Evolutionary conservation across 2,888 invertebrate genomes (phyloP).

Genomic region (Ypsolopha sequella): DNA sequence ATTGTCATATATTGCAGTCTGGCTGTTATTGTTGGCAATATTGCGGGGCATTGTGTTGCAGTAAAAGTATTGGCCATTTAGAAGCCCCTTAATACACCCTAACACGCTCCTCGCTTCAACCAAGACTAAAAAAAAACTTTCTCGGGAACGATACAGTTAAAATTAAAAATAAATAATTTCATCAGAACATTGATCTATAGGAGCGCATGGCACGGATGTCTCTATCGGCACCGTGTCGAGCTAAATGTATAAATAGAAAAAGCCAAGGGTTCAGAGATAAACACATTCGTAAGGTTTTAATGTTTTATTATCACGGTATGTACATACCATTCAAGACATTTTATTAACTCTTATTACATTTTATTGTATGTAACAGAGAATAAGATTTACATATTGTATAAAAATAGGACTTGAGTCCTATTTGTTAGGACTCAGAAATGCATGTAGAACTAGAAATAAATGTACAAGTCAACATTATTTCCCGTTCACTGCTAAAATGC

Average conservation of each 20-base stretch:
- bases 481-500: slow-evolving; percentile 62
- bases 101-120: no score
- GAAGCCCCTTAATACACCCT: no score
- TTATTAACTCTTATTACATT: slow-evolving; percentile 60
- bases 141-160: no score
- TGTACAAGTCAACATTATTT: slow-evolving; percentile 52
- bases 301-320: slow-evolving; percentile 63
- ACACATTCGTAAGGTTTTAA: slow-evolving; percentile 15
- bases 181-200: no score
- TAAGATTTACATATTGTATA: slow-evolving; percentile 67
- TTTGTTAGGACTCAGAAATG: slow-evolving; percentile 53
- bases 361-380: slow-evolving; percentile 60
- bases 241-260: neutral
- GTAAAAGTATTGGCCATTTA: no score
- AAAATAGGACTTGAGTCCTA: slow-evolving; percentile 66
- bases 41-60: no score
- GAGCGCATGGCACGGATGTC: no score
- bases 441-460: slow-evolving; percentile 60
- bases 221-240: no score
- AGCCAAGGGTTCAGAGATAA: neutral
- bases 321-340: slow-evolving; percentile 52
- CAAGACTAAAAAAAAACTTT: no score
- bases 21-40: no score
- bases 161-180: neutral
- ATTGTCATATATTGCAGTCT: no score